A percentile compares a stretch with the other conserved stretches of the same genome.
Evolutionary conservation across 2,113 vertebrate species (phyloP).

Genomic region (Corythoichthys intestinalis): DNA sequence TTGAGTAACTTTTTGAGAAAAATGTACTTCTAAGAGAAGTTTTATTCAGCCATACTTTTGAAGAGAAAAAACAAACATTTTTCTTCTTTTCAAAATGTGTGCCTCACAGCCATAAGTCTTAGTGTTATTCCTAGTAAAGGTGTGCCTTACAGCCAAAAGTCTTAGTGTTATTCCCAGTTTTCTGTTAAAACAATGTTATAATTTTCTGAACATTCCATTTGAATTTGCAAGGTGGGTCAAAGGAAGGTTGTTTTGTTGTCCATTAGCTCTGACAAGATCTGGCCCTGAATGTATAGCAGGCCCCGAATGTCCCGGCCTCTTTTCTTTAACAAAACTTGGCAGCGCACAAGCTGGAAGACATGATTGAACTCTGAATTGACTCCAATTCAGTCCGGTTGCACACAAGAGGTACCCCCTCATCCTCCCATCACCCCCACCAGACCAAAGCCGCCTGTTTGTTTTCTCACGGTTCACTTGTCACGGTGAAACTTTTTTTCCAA

Average conservation of each 20-base stretch:
- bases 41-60: too few species aligned
- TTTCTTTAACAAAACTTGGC: constrained; percentile 4
- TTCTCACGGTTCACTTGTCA: constrained; percentile 4
- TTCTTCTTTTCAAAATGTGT: too few species aligned
- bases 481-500: not conserved
- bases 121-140: too few species aligned
- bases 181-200: not conserved
- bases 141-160: not conserved
- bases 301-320: not conserved
- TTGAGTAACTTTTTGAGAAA: too few species aligned
- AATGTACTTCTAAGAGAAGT: too few species aligned
- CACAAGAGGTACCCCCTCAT: not conserved
- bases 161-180: not conserved
- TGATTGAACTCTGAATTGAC: constrained; percentile 15
- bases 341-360: constrained; percentile 9
- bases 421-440: not conserved
- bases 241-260: not conserved
- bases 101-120: too few species aligned
- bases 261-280: not conserved
- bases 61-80: too few species aligned
- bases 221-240: not conserved
- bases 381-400: not conserved
- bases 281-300: constrained; percentile 4
- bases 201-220: not conserved
- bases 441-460: constrained; percentile 1